A percentile compares a stretch with the other conserved stretches of the same genome.
Evolutionary conservation across 2,113 vertebrate genomes (phyloP).

Genomic region (Esox niger): DNA sequence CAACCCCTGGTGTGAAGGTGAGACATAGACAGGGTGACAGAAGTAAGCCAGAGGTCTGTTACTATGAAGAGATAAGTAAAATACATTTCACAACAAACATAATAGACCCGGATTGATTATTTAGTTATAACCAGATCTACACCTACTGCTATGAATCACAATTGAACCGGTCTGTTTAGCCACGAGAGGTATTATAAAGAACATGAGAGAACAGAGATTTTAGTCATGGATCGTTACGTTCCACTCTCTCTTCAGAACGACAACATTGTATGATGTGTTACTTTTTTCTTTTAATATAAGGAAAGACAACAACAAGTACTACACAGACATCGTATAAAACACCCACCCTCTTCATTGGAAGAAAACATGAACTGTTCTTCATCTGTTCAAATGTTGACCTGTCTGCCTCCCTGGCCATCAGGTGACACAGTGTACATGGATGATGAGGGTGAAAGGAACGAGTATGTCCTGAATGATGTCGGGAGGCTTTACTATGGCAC

Average conservation of each 20-base stretch:
- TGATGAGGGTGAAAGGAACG: constrained; percentile 74
- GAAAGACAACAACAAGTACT: too few species aligned
- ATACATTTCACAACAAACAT: neutral
- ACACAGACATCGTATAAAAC: too few species aligned
- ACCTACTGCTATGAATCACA: neutral
- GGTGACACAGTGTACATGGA: constrained; percentile 84
- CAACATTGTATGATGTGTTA: neutral
- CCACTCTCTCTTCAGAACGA: neutral
- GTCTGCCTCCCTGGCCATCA: constrained; percentile 36
- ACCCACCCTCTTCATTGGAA: too few species aligned
- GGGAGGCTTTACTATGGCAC: constrained; percentile 91
- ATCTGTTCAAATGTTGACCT: too few species aligned
- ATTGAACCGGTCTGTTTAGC: neutral
- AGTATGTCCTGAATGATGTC: constrained; percentile 86
- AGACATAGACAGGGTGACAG: constrained; percentile 18
- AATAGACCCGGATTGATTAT: neutral
- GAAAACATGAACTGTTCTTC: too few species aligned
- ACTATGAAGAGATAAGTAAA: neutral
- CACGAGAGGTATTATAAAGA: neutral
- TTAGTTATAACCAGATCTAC: neutral
- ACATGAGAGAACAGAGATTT: neutral
- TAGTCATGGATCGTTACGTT: neutral
- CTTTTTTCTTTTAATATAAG: neutral
- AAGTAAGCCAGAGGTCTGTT: neutral
- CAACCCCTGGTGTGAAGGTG: constrained; percentile 91